Conservation (phyloP, 2,113 vertebrate species). For the Dipodomys spectabilis region DNA sequence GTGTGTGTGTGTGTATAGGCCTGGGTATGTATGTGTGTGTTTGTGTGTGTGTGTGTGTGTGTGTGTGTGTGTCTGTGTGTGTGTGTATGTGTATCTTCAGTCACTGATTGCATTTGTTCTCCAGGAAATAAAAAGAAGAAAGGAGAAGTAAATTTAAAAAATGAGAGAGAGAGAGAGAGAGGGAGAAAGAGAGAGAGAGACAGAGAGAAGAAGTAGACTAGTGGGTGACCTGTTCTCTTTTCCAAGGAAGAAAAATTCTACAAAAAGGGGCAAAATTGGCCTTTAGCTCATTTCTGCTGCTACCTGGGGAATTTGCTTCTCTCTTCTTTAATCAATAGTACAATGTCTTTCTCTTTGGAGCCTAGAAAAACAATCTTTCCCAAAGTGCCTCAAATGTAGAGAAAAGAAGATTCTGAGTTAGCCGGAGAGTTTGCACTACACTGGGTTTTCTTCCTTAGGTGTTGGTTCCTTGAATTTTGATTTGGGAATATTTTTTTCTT, state of each 20-base stretch:
- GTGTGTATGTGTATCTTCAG: slow-evolving; percentile 19
- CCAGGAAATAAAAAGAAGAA: slow-evolving; percentile 50
- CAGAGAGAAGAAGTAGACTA: slow-evolving; percentile 41
- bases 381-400: slow-evolving; percentile 67
- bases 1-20: slow-evolving; percentile 19
- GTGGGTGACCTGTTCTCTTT: slow-evolving; percentile 57
- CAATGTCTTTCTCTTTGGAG: slow-evolving; percentile 68
- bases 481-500: not conserved
- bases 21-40: slow-evolving; percentile 63
- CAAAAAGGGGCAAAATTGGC: slow-evolving; percentile 51
- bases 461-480: slow-evolving; percentile 67
- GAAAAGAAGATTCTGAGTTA: slow-evolving; percentile 68
- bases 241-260: slow-evolving; percentile 68
- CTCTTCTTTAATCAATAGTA: slow-evolving; percentile 72
- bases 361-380: slow-evolving; percentile 68
- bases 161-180: not conserved
- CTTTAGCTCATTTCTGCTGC: slow-evolving; percentile 64
- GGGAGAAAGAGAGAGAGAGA: no score
- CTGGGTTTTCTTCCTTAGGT: slow-evolving; percentile 59
- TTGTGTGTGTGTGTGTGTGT: not conserved
- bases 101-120: slow-evolving; percentile 72
- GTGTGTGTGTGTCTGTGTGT: not conserved
- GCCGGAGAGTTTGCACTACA: slow-evolving; percentile 56
- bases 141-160: slow-evolving; percentile 66
- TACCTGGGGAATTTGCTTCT: slow-evolving; percentile 52